Evolutionary conservation across 2,888 invertebrate genomes (phyloP).

Genomic region (Temnothorax rugatulus): DNA sequence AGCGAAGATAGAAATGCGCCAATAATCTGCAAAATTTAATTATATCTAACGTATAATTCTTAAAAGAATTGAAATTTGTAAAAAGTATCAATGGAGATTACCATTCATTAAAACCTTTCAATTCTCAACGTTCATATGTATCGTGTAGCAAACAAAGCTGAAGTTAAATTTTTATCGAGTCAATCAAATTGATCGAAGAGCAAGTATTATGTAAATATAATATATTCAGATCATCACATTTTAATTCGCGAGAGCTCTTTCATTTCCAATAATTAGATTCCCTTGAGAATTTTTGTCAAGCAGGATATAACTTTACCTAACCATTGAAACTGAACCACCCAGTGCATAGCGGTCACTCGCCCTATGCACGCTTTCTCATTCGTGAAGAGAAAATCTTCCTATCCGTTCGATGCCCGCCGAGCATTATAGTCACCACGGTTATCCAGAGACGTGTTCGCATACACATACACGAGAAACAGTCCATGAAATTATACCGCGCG

Average conservation of each 20-base stretch:
- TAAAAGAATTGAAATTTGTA: not conserved
- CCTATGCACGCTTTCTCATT: constrained; percentile 11
- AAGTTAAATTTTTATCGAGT: not conserved
- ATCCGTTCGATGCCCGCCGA: constrained; percentile 16
- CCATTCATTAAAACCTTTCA: not conserved
- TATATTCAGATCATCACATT: not conserved
- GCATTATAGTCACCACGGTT: not conserved
- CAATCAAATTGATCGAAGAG: not conserved
- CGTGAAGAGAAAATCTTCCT: constrained; percentile 34
- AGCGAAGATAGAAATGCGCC: not conserved
- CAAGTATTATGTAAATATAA: not conserved
- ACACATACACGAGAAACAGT: constrained; percentile 11
- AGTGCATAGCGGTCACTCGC: constrained; percentile 15
- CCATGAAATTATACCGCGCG: constrained; percentile 34
- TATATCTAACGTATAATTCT: not conserved
- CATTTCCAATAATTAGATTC: not conserved
- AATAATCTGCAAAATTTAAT: not conserved
- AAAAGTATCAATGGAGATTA: not conserved
- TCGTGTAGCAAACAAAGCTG: not conserved
- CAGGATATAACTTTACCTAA: not conserved
- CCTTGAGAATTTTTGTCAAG: not conserved
- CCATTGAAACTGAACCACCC: not conserved
- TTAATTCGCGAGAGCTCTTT: not conserved
- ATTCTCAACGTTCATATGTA: not conserved
- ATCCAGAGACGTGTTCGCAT: constrained; percentile 7